Base-by-base conservation (phyloP, 2,113 vertebrate species). In the Bubo bubo region DNA sequence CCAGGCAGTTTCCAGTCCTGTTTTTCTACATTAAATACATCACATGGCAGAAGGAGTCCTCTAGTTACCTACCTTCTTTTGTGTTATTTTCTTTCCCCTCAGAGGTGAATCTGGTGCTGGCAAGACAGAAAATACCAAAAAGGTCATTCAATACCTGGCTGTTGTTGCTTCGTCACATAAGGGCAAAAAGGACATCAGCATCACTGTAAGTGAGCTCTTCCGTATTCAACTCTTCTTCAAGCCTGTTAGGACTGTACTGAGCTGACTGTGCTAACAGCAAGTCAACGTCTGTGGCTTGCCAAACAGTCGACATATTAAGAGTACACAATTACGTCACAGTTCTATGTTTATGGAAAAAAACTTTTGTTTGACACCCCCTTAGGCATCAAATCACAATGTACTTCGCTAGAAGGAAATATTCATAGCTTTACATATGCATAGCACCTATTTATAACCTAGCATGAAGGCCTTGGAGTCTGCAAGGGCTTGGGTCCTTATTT, bases 101-200 rank as follows among this genome's bases (percentile, higher is more conserved):
- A 99, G 99, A 97, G 99, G 99, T 50, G 99, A 99, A 98, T 99
- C 99, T 39, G 99, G 99, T 34, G 99, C 99, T 14, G 99, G 99
- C 72, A 99, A 99, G 96, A 99, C 99, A 2, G 99, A 99, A 94
- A 99, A 99, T 86, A 99, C 99, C 73, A 99, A 99, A 97, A 99
- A 99, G 93, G 99, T 99, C 89, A 99, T 99, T 98, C 99, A 99
- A 98, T 99, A 99, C 97, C 98, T 99, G 98, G 99, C 99, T 50
- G 98, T 99, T 79, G 99, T 99, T 55, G 99, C 99, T 86, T 99
- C 99, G 35, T 99, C 99, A 15, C 99, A 99, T 92, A 99, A 99
- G 97, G 99, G 99, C 98, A 99, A 99, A 96, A 99, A 99, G 97
- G 99, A 99, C 96, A 98, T 98, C 60, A 99, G 97, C 85, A 99